Base-by-base conservation (phyloP, 2,888 invertebrate species). In the Villa cingulata region DNA sequence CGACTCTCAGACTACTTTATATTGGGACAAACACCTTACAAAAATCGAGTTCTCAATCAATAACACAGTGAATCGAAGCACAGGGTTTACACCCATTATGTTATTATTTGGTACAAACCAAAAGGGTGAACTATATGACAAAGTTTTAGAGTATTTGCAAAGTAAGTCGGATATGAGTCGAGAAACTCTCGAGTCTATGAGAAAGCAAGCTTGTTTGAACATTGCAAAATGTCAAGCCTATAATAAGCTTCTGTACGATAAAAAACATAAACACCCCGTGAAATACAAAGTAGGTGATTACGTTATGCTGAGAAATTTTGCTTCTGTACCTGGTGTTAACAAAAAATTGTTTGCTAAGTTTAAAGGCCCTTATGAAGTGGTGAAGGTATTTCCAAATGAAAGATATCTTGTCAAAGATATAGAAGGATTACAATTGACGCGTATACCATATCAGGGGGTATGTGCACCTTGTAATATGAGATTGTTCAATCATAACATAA, bases 281-380 rank as follows among this genome's bases (percentile, higher is more conserved):
- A 18, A 18, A 36, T 52, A 52, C 37, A 43, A 48, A 4, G 19
- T 20, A 42, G 50, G 50, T 15, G 52, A 52, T 41, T 45, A 48
- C 29, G 46, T 50, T 2, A 45, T 53, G 48, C 39, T 51, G 10
- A 51, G 45, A 29, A 51, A 53, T 19, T 23, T 49, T 15, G 23
- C 45, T 20, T 46, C 43, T 12, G 43, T 32, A 18, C 42, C 49
- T 23, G 49, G 53, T 34, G 41, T 48, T 37, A 37, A 45, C 37
- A 53, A 49, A 42, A 46, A 48, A 27, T 38, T 50, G 27, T 20
- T 48, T 12, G 34, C 47, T n/a, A 49, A 49, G 19, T 48, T 43
- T 41, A 27, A 45, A 17, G 51, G 48, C 3, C 45, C 49, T 4
- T 48, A 43, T 23, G 41, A 41, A 45, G 40, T 48, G 3, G 12